Base-by-base conservation (phyloP, 2,797 vertebrate species). In the Gephyroberyx darwinii region DNA sequence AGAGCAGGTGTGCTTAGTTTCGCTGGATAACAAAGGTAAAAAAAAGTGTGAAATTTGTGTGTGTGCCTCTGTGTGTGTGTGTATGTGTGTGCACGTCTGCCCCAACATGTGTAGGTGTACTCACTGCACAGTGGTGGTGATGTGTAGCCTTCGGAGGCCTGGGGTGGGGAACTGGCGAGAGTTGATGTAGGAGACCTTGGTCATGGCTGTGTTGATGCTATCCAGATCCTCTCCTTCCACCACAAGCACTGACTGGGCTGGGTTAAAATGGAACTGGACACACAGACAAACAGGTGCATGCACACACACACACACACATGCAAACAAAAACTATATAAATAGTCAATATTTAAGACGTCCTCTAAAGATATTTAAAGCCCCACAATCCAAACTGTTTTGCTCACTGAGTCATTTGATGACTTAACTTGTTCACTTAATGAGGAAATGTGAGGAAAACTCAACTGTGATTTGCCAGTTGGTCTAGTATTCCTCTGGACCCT, bases 171-270 rank as follows among this genome's bases (percentile, higher is more conserved):
- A 98, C 93, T 98, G 97, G 65, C 96, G 94, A 39, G 96, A 98
- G 92, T 99, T 99, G 87, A 99, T 97, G 92, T 99, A 99, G 85
- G 97, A 98, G 61, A 99, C 95, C 80, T 97, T 98, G 73, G 83
- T 94, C 78, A 99, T 95, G 83, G 96, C 97, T 14, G 81, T 92
- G 93, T 97, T 97, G 92, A 99, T 95, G 89, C 95, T 96, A 88
- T 95, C 95, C 74, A 96, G 93, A 84, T 99, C 97, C 53, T 98
- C 96, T 67, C 96, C 96, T 84, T 98, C 97, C 92, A 99, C 96
- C 75, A 98, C 96, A 90, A 99, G 93, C 65, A 96, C 87, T 2
- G 97, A 98, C 94, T 99, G 97, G 9, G 96, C 97, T 0, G 98
- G 97, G 89, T 99, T 99, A 88, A 99, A 99, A 87, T 98, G 98